phyloP scores from a whole-genome alignment of 2,113 vertebrate genomes.

The Sapayoa aenigma region DNA sequence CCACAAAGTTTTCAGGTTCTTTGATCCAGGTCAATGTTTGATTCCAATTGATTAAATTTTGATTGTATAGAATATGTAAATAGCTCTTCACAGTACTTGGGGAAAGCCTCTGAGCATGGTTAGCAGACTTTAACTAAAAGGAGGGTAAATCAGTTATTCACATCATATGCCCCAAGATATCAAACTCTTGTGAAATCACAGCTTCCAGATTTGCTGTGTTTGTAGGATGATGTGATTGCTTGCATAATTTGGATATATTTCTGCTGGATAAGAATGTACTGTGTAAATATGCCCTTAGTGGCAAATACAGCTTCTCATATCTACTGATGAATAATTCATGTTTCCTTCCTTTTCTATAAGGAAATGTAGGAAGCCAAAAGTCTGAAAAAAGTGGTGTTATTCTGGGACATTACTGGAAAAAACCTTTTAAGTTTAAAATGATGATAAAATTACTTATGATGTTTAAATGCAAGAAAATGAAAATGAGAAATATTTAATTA shows the following conservation, averaged over 20 bases:
- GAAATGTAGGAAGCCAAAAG: not conserved
- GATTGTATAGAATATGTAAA: not conserved
- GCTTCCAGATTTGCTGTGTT: not conserved
- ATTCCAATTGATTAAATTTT: not conserved
- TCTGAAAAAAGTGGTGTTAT: not conserved
- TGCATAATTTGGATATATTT: not conserved
- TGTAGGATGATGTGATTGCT: not conserved
- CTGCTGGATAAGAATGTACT: not conserved
- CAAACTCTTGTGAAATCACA: not conserved
- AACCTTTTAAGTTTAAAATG: not conserved
- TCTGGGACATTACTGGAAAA: not conserved
- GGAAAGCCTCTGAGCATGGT: not conserved
- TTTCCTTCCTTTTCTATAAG: not conserved
- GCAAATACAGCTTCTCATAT: not conserved
- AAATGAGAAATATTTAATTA: not conserved
- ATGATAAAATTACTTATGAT: not conserved
- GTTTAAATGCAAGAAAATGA: not conserved
- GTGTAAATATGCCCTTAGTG: not conserved
- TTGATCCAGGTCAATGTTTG: not conserved
- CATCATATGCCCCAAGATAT: not conserved
- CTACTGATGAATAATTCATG: not conserved
- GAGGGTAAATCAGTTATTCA: not conserved
- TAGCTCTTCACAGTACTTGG: not conserved
- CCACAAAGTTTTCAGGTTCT: not conserved
- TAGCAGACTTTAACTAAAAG: not conserved